Percentiles rank a stretch among this genome's conserved stretches.
Conservation (phyloP, 2,113 vertebrate species). For the Spizaetus ornatus region DNA sequence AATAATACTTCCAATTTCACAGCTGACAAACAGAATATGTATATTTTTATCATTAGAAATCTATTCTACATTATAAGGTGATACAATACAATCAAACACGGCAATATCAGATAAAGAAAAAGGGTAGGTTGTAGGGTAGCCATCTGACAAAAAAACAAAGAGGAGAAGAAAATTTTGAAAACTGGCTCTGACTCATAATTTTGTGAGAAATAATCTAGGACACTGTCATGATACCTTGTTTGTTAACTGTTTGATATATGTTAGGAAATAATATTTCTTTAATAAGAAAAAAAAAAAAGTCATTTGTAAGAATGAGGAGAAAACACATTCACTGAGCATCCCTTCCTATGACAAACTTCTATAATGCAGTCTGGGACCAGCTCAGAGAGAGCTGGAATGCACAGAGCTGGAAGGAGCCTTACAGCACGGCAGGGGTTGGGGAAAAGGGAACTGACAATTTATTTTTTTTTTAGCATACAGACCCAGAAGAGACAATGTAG, state of each 20-base stretch:
- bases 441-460: not conserved
- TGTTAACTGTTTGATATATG: not conserved
- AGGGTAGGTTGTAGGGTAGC: not conserved
- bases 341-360: not conserved
- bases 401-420: not conserved
- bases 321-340: not conserved
- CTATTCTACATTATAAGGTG: not conserved
- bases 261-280: not conserved
- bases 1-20: not conserved
- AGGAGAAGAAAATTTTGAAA: not conserved
- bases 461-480: not conserved
- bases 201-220: not conserved
- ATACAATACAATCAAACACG: not conserved
- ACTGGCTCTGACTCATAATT: not conserved
- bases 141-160: not conserved
- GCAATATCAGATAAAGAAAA: not conserved
- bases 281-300: not conserved
- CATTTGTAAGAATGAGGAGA: not conserved
- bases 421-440: not conserved
- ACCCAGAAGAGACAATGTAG: not conserved
- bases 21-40: not conserved
- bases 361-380: not conserved
- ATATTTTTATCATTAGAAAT: not conserved
- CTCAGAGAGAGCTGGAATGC: not conserved
- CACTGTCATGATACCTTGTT: not conserved